Base-by-base conservation (phyloP, 2,797 vertebrate species). In the Typhlichthys subterraneus region DNA sequence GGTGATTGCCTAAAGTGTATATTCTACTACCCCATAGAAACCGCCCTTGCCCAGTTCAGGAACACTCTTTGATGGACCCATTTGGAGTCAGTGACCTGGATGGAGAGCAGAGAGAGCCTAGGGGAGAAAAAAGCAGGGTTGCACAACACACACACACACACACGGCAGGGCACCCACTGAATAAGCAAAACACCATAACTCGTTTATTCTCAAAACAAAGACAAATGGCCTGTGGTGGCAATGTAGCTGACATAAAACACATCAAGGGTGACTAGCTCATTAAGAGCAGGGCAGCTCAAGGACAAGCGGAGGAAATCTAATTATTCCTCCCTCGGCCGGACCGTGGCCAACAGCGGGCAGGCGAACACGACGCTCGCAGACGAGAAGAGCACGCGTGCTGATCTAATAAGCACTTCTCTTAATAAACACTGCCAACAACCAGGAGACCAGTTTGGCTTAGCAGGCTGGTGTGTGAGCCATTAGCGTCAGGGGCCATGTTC, bases 1-100 rank as follows among this genome's bases (percentile, higher is more conserved):
- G 73, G 65, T 61, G 53, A 64, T 82, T 62, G 72, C 85, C 78
- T 76, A 46, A 53, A 71, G 75, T 76, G 75, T 76, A 71, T 79
- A 68, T 78, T 76, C 65, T 56, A 31, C 67, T 60, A 79, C 76
- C 83, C 84, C 79, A 55, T 54, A 33, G 59, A 69, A 12, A 58
- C 23, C 15, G 3, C 47, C 45, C 33, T 8, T 5, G 5, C 33
- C 33, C 33, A 5, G 33, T 38, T 38, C 7, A 38, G 33, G 33
- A 38, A 38, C 23, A 33, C 13, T 48, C 17, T 42, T 13, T 51
- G 51, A 9, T 72, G 59, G 73, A 51, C 58, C 76, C 69, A 86
- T 88, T 88, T 76, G 58, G 76, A 91, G 72, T 67, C 83, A 82
- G 13, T 90, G 89, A 90, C 88, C 85, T 84, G 83, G 65, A 90